Conservation (phyloP, 2,797 vertebrate genomes). For the Selene dorsalis region DNA sequence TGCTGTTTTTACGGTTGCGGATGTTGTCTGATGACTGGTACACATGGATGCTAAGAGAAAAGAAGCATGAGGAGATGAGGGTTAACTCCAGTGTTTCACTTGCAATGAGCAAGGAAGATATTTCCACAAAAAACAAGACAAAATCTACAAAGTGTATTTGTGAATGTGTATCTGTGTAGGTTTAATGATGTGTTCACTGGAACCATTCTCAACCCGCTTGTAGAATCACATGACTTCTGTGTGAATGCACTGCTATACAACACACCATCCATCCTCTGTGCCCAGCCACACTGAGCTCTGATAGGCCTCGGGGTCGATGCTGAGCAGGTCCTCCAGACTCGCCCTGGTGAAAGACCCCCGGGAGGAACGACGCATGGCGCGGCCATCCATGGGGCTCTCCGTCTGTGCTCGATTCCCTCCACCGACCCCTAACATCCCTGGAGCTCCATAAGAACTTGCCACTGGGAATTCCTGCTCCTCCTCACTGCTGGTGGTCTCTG, state of each 20-base stretch:
- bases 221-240: background rate
- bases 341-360: conserved; percentile 94
- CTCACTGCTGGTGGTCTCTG: conserved; percentile 96
- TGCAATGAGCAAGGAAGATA: too few species aligned
- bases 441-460: conserved; percentile 81
- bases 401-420: conserved; percentile 74
- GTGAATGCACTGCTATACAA: background rate
- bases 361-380: conserved; percentile 93
- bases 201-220: background rate
- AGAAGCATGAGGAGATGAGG: background rate
- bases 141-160: background rate
- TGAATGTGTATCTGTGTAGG: background rate
- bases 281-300: conserved; percentile 99
- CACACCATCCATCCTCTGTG: conserved; percentile 96
- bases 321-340: conserved; percentile 95
- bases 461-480: conserved; percentile 96
- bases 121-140: too few species aligned
- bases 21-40: conserved; percentile 99
- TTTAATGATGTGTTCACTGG: background rate
- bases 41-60: conserved; percentile 91
- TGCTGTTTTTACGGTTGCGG: conserved; percentile 98
- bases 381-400: conserved; percentile 90
- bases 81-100: background rate
- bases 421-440: conserved; percentile 67
- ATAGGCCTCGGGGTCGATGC: conserved; percentile 93